Conservation (phyloP, 2,113 vertebrate species). For the Ophiodon elongatus region DNA sequence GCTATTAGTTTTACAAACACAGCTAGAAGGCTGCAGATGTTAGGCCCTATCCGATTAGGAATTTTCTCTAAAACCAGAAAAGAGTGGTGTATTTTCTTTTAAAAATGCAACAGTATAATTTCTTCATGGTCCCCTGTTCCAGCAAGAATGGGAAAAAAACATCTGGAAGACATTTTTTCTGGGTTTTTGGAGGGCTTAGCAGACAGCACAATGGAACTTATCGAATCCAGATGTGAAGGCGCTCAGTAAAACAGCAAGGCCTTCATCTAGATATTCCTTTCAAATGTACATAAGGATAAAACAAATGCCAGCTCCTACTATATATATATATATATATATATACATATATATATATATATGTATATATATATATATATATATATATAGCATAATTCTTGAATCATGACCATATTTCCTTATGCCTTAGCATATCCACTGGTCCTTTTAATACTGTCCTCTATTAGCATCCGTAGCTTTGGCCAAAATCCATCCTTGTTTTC, state of each 20-base stretch:
- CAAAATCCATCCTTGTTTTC: constrained; percentile 68
- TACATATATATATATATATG: no score
- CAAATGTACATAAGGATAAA: constrained; percentile 42
- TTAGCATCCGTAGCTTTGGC: constrained; percentile 42
- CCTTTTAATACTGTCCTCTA: neutral
- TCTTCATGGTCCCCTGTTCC: constrained; percentile 75
- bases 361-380: constrained; percentile 11
- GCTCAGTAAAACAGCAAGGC: constrained; percentile 68
- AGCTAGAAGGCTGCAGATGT: constrained; percentile 55
- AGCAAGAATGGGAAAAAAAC: constrained; percentile 81
- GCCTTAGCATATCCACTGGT: neutral
- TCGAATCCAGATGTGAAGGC: constrained; percentile 83
- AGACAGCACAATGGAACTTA: constrained; percentile 85
- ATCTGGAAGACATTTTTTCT: constrained; percentile 87
- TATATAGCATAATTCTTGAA: constrained; percentile 21
- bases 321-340: constrained; percentile 16
- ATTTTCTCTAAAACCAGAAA: constrained; percentile 58
- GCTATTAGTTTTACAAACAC: constrained; percentile 50
- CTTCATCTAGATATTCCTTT: constrained; percentile 62
- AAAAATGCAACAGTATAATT: constrained; percentile 72
- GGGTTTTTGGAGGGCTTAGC: constrained; percentile 79
- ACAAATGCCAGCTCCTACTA: constrained; percentile 43
- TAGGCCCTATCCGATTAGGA: constrained; percentile 53
- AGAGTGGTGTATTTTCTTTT: constrained; percentile 76
- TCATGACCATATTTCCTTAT: constrained; percentile 18